phyloP scores from a whole-genome alignment of 1,140 invertebrate genomes.

The Drosophila pectinifera region DNA sequence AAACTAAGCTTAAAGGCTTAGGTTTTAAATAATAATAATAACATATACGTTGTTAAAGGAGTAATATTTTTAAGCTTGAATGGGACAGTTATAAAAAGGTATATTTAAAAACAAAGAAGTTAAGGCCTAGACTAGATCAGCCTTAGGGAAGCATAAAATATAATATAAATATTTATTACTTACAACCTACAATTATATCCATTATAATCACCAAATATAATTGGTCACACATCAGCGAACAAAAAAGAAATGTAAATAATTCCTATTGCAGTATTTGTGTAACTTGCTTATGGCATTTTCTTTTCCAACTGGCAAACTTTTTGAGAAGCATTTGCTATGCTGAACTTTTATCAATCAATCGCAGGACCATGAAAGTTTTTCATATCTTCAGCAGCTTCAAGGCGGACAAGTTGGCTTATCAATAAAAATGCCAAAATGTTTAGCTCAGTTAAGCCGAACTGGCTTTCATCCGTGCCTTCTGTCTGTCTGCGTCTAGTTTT shows the following conservation, averaged over 20 bases:
- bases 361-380: conserved; percentile 27
- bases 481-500: background rate
- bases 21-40: too few species aligned
- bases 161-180: background rate
- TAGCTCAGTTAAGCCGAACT: conserved; percentile 31
- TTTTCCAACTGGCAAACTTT: conserved; percentile 21
- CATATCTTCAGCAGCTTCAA: conserved; percentile 11
- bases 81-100: too few species aligned
- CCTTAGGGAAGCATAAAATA: background rate
- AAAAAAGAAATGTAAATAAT: background rate
- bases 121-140: too few species aligned
- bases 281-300: conserved; percentile 20
- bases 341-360: conserved; percentile 49
- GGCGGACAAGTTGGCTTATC: conserved; percentile 28
- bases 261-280: background rate
- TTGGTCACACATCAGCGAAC: background rate
- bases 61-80: too few species aligned
- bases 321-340: conserved; percentile 9
- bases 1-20: too few species aligned
- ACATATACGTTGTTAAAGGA: too few species aligned
- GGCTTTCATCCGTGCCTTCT: conserved; percentile 25
- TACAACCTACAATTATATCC: too few species aligned
- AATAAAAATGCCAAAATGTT: conserved; percentile 44
- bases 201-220: background rate
- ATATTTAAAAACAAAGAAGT: background rate